Percentiles rank a stretch among this genome's conserved stretches.
phyloP scores from a whole-genome alignment of 53 echinoderm and acorn worm species.

The Paracentrotus lividus region DNA sequence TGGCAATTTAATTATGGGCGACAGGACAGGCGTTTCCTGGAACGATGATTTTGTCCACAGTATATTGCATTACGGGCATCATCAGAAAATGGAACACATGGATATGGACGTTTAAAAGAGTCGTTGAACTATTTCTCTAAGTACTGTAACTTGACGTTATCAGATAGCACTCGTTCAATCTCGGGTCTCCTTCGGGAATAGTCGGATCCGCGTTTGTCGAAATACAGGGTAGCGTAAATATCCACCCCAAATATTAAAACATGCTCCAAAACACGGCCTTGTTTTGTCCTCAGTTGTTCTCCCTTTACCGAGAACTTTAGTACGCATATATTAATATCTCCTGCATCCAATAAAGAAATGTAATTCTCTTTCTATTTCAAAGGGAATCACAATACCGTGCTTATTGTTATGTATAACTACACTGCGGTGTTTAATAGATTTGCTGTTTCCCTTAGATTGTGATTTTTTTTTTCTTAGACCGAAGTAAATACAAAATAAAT shows the following conservation, averaged over 20 bases:
- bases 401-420: no score
- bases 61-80: not conserved
- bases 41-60: not conserved
- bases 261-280: not conserved
- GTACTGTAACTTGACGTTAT: constrained; percentile 12
- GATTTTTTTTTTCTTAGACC: no score
- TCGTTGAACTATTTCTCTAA: constrained; percentile 34
- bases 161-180: not conserved
- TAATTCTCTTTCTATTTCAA: no score
- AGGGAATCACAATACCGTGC: not conserved
- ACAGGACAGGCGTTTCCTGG: not conserved
- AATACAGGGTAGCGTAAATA: not conserved
- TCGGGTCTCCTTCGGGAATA: not conserved
- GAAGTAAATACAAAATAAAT: no score
- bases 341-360: no score
- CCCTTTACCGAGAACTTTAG: not conserved
- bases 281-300: not conserved
- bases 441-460: no score
- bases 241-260: not conserved
- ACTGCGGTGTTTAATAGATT: no score
- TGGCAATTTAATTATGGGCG: not conserved
- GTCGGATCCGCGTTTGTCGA: not conserved
- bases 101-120: not conserved
- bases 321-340: not conserved
- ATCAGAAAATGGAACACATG: not conserved